Base-by-base conservation (phyloP, 2,888 invertebrate genomes). In the Pandemis cinnamomeana region DNA sequence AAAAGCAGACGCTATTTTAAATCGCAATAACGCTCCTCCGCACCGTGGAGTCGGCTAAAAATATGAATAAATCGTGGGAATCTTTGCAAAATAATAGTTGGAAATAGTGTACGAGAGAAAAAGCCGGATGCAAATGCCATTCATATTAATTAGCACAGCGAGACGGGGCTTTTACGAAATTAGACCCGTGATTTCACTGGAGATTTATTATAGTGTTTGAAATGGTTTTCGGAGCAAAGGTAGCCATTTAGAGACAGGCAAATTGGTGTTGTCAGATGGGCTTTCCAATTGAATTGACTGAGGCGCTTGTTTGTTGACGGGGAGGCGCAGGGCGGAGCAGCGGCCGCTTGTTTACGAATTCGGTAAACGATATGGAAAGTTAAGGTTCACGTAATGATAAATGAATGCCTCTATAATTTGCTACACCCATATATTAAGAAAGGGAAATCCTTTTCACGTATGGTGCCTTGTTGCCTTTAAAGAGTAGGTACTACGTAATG, bases 61-160 rank as follows among this genome's bases (percentile, higher is more conserved):
- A 89, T 90, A 87, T 86, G 84, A 92, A 93, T 92, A 93, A 93
- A 93, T 94, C 93, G 91, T 89, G 90, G 91, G 92, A 87, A 92
- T 94, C 93, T 93, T 91, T 89, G 89, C 93, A 91, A 93, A 93
- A 94, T 93, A 94, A 94, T 94, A 94, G 93, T 94, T 93, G 91
- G 91, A 91, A 93, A 92, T 89, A 90, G 90, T 90, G 88, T 89
- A 89, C 89, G 91, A 88, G 93, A 93, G 94, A 93, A 93, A 93
- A 93, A 94, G 92, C 93, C 91, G 93, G 93, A 93, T 94, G 93
- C 92, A 94, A 94, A 93, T 92, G 92, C 93, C 91, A 93, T 94
- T 93, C 93, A 93, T 94, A 93, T 94, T 94, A 94, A 94, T 94
- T 94, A 94, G 93, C 91, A 93, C 92, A 93, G 93, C 93, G 93